Percentiles rank a stretch among this genome's conserved stretches.
Evolutionary conservation across 2,888 invertebrate species (phyloP).

Genomic region (Phlogophora meticulosa): DNA sequence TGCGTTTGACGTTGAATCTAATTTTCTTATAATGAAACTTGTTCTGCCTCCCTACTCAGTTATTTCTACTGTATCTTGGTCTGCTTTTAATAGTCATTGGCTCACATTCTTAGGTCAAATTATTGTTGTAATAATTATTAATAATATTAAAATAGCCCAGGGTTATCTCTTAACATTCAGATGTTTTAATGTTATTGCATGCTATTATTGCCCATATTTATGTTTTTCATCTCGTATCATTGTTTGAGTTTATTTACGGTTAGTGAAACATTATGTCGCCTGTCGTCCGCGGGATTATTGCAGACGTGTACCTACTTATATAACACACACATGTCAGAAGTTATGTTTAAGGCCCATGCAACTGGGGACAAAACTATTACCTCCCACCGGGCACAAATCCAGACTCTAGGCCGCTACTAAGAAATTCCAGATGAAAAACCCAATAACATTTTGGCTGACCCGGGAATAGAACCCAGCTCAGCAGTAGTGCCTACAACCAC

Average conservation of each 20-base stretch:
- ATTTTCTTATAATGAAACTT: slow-evolving; percentile 47
- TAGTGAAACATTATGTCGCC: background rate
- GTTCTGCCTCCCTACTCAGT: slow-evolving; percentile 3
- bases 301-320: too few relatives aligned
- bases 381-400: too few relatives aligned
- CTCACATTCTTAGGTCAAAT: slow-evolving; percentile 14
- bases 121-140: slow-evolving; percentile 31
- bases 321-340: too few relatives aligned
- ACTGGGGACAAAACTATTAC: too few relatives aligned
- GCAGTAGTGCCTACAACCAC: too few relatives aligned
- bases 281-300: too few relatives aligned
- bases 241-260: slow-evolving; percentile 27
- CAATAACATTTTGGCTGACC: too few relatives aligned
- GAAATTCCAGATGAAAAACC: too few relatives aligned
- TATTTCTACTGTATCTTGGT: slow-evolving; percentile 1
- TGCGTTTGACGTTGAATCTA: slow-evolving; percentile 40
- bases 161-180: slow-evolving; percentile 41
- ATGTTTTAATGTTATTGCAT: slow-evolving; percentile 30
- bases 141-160: slow-evolving; percentile 34
- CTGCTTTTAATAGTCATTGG: slow-evolving; percentile 33
- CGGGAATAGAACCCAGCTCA: too few relatives aligned
- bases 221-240: slow-evolving; percentile 39
- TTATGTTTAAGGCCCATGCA: too few relatives aligned
- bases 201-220: slow-evolving; percentile 44
- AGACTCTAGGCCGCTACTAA: too few relatives aligned